A percentile compares a stretch with the other conserved stretches of the same genome.
These are phyloP conservation scores for Manis crassicaudata DNA, from an alignment of 2,797 vertebrate genomes.

Conservation along the genomic window DNA sequence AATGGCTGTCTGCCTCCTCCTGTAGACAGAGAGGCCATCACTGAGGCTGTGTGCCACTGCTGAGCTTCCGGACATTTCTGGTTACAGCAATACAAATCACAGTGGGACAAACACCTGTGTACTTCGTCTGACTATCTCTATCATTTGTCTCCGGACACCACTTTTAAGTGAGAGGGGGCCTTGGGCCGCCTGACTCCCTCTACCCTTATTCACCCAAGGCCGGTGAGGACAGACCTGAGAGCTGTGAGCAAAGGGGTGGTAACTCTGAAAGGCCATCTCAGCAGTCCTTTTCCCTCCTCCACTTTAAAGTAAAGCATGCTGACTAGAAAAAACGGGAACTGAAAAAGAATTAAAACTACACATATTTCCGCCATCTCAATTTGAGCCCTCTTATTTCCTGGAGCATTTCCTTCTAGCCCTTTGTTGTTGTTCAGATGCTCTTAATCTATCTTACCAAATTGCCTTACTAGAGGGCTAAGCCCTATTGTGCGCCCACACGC, in stretches of 20 bases:
- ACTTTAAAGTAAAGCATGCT: background rate
- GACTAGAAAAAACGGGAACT: conserved; percentile 1
- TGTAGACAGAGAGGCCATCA: background rate
- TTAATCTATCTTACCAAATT: background rate
- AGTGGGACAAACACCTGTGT: background rate
- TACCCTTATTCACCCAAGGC: background rate
- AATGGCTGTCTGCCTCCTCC: background rate
- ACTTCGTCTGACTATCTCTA: background rate
- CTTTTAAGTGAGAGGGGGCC: background rate
- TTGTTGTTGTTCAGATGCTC: too few species aligned
- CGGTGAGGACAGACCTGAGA: background rate
- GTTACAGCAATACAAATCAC: background rate
- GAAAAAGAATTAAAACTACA: background rate
- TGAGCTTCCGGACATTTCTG: background rate
- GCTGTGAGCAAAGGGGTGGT: background rate
- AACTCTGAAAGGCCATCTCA: background rate
- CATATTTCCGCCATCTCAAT: background rate
- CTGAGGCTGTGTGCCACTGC: background rate
- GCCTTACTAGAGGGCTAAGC: background rate
- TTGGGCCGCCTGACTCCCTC: background rate
- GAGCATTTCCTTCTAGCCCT: background rate
- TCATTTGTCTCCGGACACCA: background rate
- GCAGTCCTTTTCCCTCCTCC: background rate
- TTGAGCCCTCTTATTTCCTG: background rate
- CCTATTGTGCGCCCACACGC: background rate